Conservation (phyloP, 2,797 vertebrate species). For the Acanthis flammea region DNA sequence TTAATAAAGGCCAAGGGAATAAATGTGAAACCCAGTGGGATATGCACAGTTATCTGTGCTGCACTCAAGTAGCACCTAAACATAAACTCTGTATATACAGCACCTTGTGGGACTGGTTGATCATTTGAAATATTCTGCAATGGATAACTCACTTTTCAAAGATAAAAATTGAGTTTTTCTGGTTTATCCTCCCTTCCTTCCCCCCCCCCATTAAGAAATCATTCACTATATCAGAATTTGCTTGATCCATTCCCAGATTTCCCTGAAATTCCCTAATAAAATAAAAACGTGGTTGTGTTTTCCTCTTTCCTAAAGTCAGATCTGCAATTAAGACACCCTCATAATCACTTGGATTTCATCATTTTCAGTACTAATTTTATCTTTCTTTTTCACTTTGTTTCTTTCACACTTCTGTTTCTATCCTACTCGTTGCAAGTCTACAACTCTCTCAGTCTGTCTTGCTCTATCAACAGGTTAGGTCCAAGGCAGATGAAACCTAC, state of each 20-base stretch:
- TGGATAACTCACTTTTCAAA: background rate
- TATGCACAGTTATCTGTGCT: background rate
- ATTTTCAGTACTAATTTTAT: background rate
- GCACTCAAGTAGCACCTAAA: background rate
- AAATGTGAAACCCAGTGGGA: background rate
- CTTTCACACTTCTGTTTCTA: background rate
- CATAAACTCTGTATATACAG: background rate
- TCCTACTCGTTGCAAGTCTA: background rate
- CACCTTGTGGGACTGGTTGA: background rate
- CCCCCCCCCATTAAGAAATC: fast-evolving
- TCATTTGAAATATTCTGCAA: background rate
- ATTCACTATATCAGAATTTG: background rate
- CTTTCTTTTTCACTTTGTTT: background rate
- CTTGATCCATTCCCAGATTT: background rate
- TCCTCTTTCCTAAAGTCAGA: background rate
- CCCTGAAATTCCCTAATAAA: background rate
- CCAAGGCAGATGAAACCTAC: background rate
- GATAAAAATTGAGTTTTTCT: background rate
- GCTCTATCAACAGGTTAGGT: background rate
- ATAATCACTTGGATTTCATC: background rate
- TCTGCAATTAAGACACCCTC: background rate
- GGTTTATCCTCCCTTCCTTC: fast-evolving
- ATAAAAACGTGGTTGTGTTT: background rate
- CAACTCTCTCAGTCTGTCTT: background rate
- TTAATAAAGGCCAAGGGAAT: background rate